Conservation (phyloP, 2,797 vertebrate species). For the Morelia viridis region DNA sequence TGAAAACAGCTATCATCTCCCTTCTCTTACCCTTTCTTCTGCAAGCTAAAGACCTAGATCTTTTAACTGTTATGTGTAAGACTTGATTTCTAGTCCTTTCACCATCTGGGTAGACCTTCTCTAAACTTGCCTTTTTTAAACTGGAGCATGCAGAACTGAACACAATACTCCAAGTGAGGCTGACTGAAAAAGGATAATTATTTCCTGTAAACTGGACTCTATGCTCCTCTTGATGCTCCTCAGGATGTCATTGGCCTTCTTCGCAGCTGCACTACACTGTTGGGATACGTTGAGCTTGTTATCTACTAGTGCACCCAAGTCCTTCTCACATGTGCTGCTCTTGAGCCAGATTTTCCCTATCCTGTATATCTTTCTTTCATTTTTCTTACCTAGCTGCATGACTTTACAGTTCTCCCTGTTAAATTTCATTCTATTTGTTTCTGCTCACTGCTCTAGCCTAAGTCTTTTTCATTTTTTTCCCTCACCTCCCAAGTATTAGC, state of each 20-base stretch:
- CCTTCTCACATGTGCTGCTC: background rate
- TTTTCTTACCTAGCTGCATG: background rate
- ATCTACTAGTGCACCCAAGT: background rate
- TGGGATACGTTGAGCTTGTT: background rate
- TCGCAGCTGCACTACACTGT: background rate
- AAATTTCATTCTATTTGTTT: background rate
- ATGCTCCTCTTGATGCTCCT: background rate
- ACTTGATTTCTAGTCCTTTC: background rate
- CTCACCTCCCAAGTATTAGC: background rate
- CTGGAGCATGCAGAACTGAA: background rate
- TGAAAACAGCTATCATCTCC: background rate
- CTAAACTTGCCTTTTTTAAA: background rate
- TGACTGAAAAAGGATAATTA: background rate
- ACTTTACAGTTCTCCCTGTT: background rate
- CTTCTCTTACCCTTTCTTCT: background rate
- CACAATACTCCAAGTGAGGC: background rate
- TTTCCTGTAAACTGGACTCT: background rate
- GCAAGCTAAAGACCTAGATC: background rate
- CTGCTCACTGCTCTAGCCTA: background rate
- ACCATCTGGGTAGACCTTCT: background rate
- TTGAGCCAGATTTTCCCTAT: background rate
- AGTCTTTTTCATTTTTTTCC: background rate
- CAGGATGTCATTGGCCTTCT: background rate
- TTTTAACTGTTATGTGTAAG: background rate
- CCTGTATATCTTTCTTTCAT: background rate